These are phyloP conservation scores for Anguilla obscura DNA, from an alignment of 2,797 vertebrate species.

Conservation along the genomic window DNA sequence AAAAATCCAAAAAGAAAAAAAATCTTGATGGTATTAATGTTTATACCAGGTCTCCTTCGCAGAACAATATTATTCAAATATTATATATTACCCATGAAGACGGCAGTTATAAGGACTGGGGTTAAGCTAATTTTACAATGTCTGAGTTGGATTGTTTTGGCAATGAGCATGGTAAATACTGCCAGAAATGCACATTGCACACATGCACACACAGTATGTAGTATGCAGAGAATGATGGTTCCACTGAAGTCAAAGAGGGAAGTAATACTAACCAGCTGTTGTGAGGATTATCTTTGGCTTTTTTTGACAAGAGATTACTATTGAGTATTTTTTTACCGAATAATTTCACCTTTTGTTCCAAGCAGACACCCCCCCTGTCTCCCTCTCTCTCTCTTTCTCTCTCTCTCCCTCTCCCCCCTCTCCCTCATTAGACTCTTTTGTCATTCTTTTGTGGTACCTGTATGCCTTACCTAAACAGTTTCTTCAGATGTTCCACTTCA, in stretches of 20 bases:
- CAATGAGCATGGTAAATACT: neutral
- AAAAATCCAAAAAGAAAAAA: too few relatives aligned
- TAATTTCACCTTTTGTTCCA: neutral
- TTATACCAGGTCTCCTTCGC: too few relatives aligned
- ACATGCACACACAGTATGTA: neutral
- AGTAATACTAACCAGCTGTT: neutral
- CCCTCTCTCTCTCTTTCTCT: neutral
- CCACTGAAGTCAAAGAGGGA: neutral
- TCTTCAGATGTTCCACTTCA: neutral
- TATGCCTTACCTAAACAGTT: neutral
- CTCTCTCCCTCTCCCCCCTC: neutral
- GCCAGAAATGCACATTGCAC: neutral
- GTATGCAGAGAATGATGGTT: neutral
- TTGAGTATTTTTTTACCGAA: neutral
- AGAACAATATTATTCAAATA: neutral
- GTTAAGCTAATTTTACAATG: neutral
- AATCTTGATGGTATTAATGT: too few relatives aligned
- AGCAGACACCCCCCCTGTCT: neutral
- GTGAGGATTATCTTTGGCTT: neutral
- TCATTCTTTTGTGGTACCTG: neutral
- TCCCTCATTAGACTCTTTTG: neutral
- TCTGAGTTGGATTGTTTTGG: constrained; percentile 2
- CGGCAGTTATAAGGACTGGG: neutral
- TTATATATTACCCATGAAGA: neutral
- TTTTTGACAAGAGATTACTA: neutral